Conservation (phyloP, 2,888 invertebrate genomes). For the Diadromus collaris region DNA sequence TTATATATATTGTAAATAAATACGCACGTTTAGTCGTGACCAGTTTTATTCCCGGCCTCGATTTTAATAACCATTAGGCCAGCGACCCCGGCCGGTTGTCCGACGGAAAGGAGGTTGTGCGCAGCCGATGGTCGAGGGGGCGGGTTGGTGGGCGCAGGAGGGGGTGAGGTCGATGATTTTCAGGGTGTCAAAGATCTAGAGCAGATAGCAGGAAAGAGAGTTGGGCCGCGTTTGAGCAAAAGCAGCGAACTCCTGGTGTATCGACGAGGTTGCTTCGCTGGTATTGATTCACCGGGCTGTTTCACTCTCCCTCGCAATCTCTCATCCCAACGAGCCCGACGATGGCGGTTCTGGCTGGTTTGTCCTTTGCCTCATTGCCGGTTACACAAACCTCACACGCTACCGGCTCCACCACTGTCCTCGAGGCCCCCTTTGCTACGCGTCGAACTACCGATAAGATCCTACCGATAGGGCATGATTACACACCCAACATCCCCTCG, state of each 20-base stretch:
- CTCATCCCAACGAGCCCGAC: conserved; percentile 22
- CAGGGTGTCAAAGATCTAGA: conserved; percentile 78
- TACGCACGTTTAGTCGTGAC: conserved; percentile 43
- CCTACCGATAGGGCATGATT: conserved; percentile 78
- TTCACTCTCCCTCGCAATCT: conserved; percentile 36
- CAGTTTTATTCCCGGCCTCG: conserved; percentile 14
- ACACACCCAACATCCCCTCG: conserved; percentile 66
- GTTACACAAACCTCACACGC: conserved; percentile 11
- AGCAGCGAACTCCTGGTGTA: conserved; percentile 63
- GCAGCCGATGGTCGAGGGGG: conserved; percentile 3
- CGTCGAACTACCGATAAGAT: conserved; percentile 77
- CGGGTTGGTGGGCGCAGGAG: conserved; percentile 49
- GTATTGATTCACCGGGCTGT: conserved; percentile 74
- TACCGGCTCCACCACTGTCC: conserved; percentile 64
- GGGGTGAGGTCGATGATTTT: conserved; percentile 68
- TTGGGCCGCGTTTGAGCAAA: conserved; percentile 50
- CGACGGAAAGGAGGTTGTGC: conserved; percentile 50
- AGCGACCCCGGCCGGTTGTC: conserved; percentile 38
- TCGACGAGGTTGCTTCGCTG: conserved; percentile 76
- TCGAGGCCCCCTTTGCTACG: conserved; percentile 74
- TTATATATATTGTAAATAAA: conserved; percentile 45
- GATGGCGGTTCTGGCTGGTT: conserved; percentile 35
- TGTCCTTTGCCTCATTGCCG: conserved; percentile 40
- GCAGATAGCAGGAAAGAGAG: conserved; percentile 71
- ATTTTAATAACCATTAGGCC: conserved; percentile 76